Percentiles rank a stretch among this genome's conserved stretches.
Conservation (phyloP, 2,113 vertebrate species). For the Cavia aperea region DNA sequence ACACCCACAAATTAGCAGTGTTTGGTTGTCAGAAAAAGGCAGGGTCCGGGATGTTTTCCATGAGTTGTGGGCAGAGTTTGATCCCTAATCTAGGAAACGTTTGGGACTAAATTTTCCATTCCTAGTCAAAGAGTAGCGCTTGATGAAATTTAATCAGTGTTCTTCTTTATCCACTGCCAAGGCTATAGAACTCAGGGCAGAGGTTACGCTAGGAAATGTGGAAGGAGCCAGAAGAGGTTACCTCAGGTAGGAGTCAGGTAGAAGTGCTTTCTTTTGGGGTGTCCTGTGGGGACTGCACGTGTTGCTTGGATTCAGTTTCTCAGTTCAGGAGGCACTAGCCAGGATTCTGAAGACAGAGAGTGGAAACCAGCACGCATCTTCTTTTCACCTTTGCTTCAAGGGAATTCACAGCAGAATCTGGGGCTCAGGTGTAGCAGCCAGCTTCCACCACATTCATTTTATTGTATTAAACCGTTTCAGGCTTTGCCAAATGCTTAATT, state of each 20-base stretch:
- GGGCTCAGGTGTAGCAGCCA: neutral
- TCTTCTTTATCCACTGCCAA: neutral
- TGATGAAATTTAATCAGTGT: neutral
- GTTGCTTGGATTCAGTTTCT: neutral
- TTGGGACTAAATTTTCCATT: neutral
- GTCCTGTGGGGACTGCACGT: neutral
- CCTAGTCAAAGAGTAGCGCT: neutral
- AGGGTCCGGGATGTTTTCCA: neutral
- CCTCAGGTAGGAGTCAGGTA: neutral
- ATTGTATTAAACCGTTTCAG: neutral
- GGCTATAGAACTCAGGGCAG: neutral
- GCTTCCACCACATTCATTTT: neutral
- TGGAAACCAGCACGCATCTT: neutral
- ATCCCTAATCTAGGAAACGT: neutral
- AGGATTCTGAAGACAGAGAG: neutral
- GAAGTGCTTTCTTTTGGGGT: neutral
- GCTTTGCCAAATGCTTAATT: neutral
- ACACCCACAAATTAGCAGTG: neutral
- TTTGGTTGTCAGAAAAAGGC: neutral
- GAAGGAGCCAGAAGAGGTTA: neutral
- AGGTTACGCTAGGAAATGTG: neutral
- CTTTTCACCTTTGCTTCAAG: neutral
- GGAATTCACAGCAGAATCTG: neutral
- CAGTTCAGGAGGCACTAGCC: neutral
- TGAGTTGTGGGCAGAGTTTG: neutral